These are phyloP conservation scores for Sebastes nivosus DNA, from an alignment of 2,797 vertebrate genomes.

Conservation along the genomic window DNA sequence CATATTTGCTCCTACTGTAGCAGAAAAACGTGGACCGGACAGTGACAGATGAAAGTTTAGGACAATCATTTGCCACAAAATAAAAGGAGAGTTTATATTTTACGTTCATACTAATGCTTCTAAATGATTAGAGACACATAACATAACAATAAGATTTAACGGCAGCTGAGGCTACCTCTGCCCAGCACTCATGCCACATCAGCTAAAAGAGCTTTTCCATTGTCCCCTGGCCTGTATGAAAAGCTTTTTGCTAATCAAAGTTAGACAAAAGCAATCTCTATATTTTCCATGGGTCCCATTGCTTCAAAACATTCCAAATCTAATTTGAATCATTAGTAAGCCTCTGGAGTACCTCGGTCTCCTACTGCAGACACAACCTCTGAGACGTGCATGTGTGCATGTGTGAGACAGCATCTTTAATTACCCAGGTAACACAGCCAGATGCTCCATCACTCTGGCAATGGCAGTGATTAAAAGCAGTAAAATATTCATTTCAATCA, in stretches of 20 bases:
- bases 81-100: not conserved
- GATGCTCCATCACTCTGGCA: constrained; percentile 79
- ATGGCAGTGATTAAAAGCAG: constrained; percentile 81
- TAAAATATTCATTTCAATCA: constrained; percentile 83
- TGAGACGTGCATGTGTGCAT: constrained; percentile 38
- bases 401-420: constrained; percentile 75
- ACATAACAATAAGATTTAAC: not conserved
- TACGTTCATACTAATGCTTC: not conserved
- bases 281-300: constrained; percentile 7
- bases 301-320: constrained; percentile 65
- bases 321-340: constrained; percentile 73
- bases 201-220: not conserved
- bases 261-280: constrained; percentile 19
- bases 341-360: constrained; percentile 59
- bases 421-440: constrained; percentile 81
- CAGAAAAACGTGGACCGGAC: not conserved
- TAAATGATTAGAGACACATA: not conserved
- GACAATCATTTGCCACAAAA: not conserved
- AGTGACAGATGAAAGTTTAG: not conserved
- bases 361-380: constrained; percentile 63
- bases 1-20: not conserved
- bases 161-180: not conserved
- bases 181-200: not conserved
- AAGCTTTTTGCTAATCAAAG: constrained; percentile 38
- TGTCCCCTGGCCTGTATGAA: constrained; percentile 6